Conservation (phyloP, 2,797 vertebrate genomes). For the Premnoplex brunnescens region DNA sequence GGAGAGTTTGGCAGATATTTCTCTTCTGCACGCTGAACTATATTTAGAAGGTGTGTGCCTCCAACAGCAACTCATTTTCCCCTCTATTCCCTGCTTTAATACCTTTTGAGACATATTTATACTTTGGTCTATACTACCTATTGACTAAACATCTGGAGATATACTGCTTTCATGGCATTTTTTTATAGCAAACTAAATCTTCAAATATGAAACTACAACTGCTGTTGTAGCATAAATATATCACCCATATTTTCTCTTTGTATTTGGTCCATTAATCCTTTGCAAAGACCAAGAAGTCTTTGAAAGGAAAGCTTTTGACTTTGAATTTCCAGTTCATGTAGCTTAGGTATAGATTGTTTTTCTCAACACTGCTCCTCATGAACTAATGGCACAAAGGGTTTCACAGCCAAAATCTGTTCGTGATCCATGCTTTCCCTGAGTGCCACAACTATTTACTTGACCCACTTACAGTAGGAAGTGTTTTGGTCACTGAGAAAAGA, state of each 20-base stretch:
- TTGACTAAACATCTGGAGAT: neutral
- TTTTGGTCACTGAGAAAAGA: neutral
- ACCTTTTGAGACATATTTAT: neutral
- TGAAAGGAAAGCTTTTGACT: neutral
- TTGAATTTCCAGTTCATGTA: neutral
- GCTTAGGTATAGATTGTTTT: neutral
- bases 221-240: neutral
- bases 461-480: neutral
- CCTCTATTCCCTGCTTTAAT: neutral
- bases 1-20: constrained; percentile 1
- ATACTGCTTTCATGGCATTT: neutral
- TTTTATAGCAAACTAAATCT: neutral
- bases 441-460: neutral
- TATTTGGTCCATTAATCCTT: neutral
- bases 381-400: neutral
- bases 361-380: neutral
- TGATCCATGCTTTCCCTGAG: neutral
- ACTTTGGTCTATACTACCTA: neutral
- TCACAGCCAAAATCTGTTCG: neutral
- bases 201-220: neutral
- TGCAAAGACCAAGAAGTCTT: neutral
- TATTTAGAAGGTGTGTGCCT: constrained; percentile 21
- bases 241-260: neutral
- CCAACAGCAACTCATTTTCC: neutral
- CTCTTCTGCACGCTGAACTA: neutral